phyloP scores from a whole-genome alignment of 2,113 vertebrate species.

The Hiodon tergisus region DNA sequence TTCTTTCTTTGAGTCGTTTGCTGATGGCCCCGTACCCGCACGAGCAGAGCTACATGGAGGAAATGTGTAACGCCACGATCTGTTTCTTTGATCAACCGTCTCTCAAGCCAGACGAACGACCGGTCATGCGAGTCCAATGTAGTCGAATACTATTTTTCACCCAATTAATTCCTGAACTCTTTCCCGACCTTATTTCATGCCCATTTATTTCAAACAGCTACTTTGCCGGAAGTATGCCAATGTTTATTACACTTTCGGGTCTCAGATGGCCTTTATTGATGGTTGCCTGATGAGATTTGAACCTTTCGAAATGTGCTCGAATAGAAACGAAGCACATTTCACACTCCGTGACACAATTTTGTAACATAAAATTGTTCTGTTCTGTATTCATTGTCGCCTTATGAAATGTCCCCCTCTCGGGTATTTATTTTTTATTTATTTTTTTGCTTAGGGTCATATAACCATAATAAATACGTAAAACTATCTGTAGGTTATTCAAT shows the following conservation, averaged over 20 bases:
- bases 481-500: conserved; percentile 43
- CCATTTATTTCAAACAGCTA: conserved; percentile 83
- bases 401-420: too few species aligned
- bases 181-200: conserved; percentile 92
- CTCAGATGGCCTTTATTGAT: conserved; percentile 43
- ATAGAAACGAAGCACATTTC: conserved; percentile 13
- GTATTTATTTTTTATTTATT: too few species aligned
- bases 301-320: not conserved
- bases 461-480: not conserved
- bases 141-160: conserved; percentile 86
- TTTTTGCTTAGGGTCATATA: too few species aligned
- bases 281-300: conserved; percentile 10
- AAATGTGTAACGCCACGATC: conserved; percentile 24
- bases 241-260: conserved; percentile 48
- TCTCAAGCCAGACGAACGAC: conserved; percentile 49
- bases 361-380: not conserved
- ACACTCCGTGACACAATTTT: conserved; percentile 19
- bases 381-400: not conserved
- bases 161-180: conserved; percentile 85
- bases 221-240: conserved; percentile 69
- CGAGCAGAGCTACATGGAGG: conserved; percentile 19
- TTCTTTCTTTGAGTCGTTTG: not conserved
- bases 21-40: conserved; percentile 47
- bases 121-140: conserved; percentile 63
- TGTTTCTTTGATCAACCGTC: conserved; percentile 39